phyloP scores from a whole-genome alignment of 2,888 invertebrate species.

The Troides aeacus region DNA sequence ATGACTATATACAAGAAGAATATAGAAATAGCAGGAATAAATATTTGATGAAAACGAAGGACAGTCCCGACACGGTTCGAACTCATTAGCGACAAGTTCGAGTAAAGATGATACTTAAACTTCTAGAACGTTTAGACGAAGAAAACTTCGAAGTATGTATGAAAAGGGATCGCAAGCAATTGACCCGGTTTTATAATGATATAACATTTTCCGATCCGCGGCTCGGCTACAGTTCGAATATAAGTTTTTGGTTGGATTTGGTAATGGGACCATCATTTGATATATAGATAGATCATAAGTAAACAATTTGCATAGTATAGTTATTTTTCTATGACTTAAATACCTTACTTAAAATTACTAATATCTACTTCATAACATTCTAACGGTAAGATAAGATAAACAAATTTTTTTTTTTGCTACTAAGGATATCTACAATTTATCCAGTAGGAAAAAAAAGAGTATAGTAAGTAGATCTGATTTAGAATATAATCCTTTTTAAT shows the following conservation, averaged over 20 bases:
- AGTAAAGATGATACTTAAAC: conserved; percentile 9
- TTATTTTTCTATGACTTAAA: neutral
- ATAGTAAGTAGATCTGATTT: too few species aligned
- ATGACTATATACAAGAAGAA: too few species aligned
- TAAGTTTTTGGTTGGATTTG: too few species aligned
- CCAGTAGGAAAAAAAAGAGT: too few species aligned
- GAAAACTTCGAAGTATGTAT: conserved; percentile 21
- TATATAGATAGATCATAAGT: neutral
- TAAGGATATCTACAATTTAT: too few species aligned
- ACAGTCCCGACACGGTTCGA: neutral
- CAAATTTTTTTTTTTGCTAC: too few species aligned
- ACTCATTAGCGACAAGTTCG: neutral
- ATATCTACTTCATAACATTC: too few species aligned
- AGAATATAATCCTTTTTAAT: too few species aligned
- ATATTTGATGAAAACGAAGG: neutral
- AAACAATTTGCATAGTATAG: neutral
- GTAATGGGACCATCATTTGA: neutral
- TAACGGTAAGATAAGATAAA: too few species aligned
- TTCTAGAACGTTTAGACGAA: conserved; percentile 7
- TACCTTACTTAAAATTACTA: neutral
- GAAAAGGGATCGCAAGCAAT: conserved; percentile 18
- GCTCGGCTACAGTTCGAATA: neutral
- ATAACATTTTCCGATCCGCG: conserved; percentile 18
- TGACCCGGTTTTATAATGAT: conserved; percentile 25
- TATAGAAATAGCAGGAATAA: too few species aligned